Percentiles rank a stretch among this genome's conserved stretches.
Evolutionary conservation across 2,888 invertebrate genomes (phyloP).

Genomic region (Ceriagrion tenellum): DNA sequence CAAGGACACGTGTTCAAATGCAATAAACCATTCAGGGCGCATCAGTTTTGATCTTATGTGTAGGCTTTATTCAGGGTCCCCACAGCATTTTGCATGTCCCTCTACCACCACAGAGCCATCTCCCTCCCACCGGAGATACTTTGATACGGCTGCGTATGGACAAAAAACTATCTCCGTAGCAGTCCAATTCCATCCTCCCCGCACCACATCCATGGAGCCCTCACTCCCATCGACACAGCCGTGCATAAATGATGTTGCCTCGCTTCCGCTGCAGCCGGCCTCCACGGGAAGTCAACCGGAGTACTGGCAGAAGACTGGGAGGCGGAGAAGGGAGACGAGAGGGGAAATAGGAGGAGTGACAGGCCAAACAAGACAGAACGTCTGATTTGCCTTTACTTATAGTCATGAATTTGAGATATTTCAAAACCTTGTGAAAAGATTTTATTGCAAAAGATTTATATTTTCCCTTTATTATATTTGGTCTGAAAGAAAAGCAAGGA

Average conservation of each 20-base stretch:
- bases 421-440: too few species aligned
- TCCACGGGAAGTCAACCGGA: background rate
- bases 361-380: too few species aligned
- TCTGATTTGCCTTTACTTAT: too few species aligned
- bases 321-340: background rate
- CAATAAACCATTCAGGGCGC: too few species aligned
- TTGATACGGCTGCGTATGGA: background rate
- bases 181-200: background rate
- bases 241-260: slow-evolving; percentile 16
- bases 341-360: too few species aligned
- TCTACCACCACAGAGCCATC: background rate
- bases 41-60: too few species aligned
- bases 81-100: background rate
- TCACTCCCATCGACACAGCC: slow-evolving; percentile 6
- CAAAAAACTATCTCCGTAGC: background rate
- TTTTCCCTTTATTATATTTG: too few species aligned
- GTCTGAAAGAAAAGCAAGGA: too few species aligned
- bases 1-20: too few species aligned
- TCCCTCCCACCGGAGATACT: background rate
- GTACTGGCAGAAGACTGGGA: background rate
- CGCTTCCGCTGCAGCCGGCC: slow-evolving; percentile 13
- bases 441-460: too few species aligned
- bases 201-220: background rate
- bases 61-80: background rate
- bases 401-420: too few species aligned